Conservation (phyloP, 92 coral and sea anemone species). For the Epizoanthus scotinus region DNA sequence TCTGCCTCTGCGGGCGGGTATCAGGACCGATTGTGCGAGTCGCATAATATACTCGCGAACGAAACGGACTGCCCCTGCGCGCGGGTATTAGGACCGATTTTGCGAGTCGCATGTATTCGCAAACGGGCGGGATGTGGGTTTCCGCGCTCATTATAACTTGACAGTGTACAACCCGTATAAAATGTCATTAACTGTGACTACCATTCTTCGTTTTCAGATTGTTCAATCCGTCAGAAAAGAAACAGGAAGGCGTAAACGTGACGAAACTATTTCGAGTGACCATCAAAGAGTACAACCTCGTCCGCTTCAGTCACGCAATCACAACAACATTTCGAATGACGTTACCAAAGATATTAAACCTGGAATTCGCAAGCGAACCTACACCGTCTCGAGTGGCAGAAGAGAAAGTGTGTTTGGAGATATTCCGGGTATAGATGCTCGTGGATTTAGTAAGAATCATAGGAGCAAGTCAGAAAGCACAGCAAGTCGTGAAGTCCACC, state of each 20-base stretch:
- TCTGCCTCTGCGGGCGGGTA: no score
- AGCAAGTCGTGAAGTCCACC: not conserved
- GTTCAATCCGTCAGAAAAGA: not conserved
- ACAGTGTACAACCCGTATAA: not conserved
- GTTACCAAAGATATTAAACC: not conserved
- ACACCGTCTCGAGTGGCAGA: constrained; percentile 40
- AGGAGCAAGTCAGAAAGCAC: constrained; percentile 30
- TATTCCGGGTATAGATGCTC: constrained; percentile 37
- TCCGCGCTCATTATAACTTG: not conserved
- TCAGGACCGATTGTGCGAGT: no score
- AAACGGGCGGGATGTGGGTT: no score
- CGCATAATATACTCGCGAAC: no score
- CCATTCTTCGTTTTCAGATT: not conserved
- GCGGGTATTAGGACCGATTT: no score
- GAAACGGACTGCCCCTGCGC: no score
- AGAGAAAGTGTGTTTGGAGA: constrained; percentile 44
- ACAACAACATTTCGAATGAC: not conserved
- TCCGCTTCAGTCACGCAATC: constrained; percentile 27
- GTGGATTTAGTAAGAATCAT: not conserved
- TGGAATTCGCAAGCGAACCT: constrained; percentile 51
- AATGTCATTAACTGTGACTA: not conserved
- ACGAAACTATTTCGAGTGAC: not conserved
- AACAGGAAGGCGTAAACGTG: not conserved
- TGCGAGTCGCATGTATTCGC: no score
- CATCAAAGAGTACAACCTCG: not conserved